Base-by-base conservation (phyloP, 2,113 vertebrate species). In the Synodontis membranacea region DNA sequence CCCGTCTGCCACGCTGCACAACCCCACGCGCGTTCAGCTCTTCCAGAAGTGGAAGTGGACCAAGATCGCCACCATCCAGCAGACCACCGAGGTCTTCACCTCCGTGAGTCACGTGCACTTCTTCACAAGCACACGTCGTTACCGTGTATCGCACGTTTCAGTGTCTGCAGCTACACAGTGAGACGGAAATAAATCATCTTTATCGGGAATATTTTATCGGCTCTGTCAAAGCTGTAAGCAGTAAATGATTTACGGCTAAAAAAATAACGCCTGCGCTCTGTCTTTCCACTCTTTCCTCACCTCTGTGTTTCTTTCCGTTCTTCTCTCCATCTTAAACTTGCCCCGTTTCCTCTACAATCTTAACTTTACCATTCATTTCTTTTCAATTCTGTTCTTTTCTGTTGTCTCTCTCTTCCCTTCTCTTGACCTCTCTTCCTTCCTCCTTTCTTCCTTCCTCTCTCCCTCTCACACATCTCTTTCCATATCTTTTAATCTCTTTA, bases 11-110 rank as follows among this genome's bases (percentile, higher is more conserved):
- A 99, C 97, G 0, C 95, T 98, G 56, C 97, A 98, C 93, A 99
- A 99, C 92, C 97, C 97, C 76, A 99, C 97, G 68, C 94, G 97
- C 0, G 97, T 98, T 91, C 96, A 96, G 92, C 97, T 98, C 70
- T 99, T 99, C 92, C 95, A 97, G 91, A 98, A 97, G 92, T 99
- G 97, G 97, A 96, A 96, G 74, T 99, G 97, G 97, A 97, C 96
- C 70, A 97, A 97, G 94, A 99, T 99, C 1, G 97, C 97, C 91
- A 99, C 97, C 93, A 99, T 99, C 93, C 97, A 99, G 93, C 97
- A 99, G 94, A 99, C 97, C 89, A 98, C 97, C 0, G 97, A 99
- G 92, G 97, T 99, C 92, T 99, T 99, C 93, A 99, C 97, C 19
- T 99, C 97, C 42, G 97, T 98, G 89, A 93, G 97, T 93, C 37